Evolutionary conservation across 2,113 vertebrate species (phyloP).

Genomic region (Lipophrys pholis): DNA sequence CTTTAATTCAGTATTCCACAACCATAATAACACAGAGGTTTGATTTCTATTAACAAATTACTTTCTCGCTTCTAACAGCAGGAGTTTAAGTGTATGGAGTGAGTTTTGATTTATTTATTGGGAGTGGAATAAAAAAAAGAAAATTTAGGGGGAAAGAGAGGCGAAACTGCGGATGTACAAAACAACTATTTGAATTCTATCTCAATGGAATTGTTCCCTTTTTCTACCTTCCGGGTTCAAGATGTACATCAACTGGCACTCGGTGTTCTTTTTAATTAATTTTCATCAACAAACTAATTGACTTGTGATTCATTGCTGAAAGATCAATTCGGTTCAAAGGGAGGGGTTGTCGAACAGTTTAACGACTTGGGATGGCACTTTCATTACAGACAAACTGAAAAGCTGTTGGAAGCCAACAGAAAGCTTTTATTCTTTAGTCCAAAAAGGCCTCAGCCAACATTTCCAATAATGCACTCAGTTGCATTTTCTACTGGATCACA

Average conservation of each 20-base stretch:
- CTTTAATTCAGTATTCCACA: too few relatives aligned
- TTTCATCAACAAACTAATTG: not conserved
- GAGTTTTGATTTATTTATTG: conserved; percentile 1
- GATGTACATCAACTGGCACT: not conserved
- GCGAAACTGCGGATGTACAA: not conserved
- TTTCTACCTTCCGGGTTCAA: not conserved
- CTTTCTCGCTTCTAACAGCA: not conserved
- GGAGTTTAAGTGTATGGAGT: not conserved
- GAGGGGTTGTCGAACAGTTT: not conserved
- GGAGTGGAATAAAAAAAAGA: not conserved
- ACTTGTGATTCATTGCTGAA: not conserved
- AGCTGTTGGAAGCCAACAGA: not conserved
- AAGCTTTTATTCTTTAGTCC: not conserved
- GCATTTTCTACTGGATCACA: too few relatives aligned
- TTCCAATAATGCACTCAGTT: not conserved
- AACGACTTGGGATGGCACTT: not conserved
- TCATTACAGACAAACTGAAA: not conserved
- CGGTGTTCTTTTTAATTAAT: not conserved
- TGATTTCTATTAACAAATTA: too few relatives aligned
- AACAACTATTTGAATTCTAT: not conserved
- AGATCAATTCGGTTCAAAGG: not conserved
- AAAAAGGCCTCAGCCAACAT: not conserved
- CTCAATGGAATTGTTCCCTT: not conserved
- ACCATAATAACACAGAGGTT: too few relatives aligned
- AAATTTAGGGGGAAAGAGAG: not conserved